These are phyloP conservation scores for Brenthis daphne DNA, from an alignment of 2,888 invertebrate species.

Conservation along the genomic window DNA sequence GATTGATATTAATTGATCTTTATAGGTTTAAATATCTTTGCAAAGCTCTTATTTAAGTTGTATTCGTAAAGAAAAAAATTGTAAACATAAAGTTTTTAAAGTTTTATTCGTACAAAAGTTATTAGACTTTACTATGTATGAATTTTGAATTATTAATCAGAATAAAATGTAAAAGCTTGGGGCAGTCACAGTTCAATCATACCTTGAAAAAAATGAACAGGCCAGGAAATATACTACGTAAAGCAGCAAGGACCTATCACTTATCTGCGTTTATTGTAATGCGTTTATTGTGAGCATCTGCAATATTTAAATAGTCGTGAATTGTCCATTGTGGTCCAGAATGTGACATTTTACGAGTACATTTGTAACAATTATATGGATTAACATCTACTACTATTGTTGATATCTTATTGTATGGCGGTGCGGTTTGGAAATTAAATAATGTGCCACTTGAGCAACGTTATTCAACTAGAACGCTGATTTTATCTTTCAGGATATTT, in stretches of 20 bases:
- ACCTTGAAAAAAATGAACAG: not conserved
- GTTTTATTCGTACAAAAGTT: too few species aligned
- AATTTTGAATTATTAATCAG: too few species aligned
- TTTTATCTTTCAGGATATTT: not conserved
- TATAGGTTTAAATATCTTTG: too few species aligned
- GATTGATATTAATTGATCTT: too few species aligned
- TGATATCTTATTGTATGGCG: slow-evolving; percentile 3
- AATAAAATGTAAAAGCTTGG: too few species aligned
- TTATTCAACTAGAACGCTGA: not conserved
- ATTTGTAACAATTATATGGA: slow-evolving; percentile 21
- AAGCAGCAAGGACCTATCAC: not conserved
- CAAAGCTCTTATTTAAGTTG: too few species aligned
- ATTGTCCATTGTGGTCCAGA: slow-evolving; percentile 6
- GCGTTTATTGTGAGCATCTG: slow-evolving; percentile 12
- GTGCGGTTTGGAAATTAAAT: slow-evolving; percentile 48
- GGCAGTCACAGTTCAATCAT: too few species aligned
- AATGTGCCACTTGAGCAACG: slow-evolving; percentile 56
- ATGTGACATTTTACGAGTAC: slow-evolving; percentile 1
- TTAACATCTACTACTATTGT: slow-evolving; percentile 16
- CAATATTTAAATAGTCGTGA: slow-evolving; percentile 11
- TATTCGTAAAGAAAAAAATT: too few species aligned
- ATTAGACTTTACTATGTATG: too few species aligned
- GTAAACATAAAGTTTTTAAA: too few species aligned
- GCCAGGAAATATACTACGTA: not conserved
- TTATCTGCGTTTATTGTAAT: not conserved